Evolutionary conservation across 2,888 invertebrate species (phyloP), one percentile per base, ranked within the genome.

Genomic region (Drosophila imparisetae): DNA sequence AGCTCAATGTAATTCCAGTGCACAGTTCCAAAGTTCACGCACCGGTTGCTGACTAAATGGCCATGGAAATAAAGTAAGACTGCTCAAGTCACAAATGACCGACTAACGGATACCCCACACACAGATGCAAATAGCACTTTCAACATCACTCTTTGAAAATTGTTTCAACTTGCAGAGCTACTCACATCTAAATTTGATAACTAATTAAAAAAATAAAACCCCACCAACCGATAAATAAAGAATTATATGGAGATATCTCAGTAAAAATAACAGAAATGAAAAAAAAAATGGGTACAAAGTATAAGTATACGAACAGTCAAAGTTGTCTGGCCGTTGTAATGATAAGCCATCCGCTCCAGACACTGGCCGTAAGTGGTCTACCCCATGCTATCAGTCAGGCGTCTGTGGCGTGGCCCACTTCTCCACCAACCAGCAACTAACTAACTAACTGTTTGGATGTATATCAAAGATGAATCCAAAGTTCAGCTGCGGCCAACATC

Each of bases 21-120:
- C 58, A 32, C 40, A 48, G 54, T 65, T 65, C 62, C 76, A 77
- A 77, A 77, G 76, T 77, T 40, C 78, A 78, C 11, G 5, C 68
- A 64, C 58, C 72, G 58, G 36, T 36, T 49, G 72, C 53, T 63
- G 71, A 70, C 61, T 70, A 71, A 70, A 70, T 62, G 24, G 27
- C 45, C 42, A 52, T 29, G 67, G 60, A 36, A 48, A 48, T n/a
- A 10, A 32, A 40, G 48, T 21, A 52, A 38, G 34, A 48, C 30
- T n/a, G 13, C 11, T 27, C 13, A 4, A 55, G 36, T 29, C 27
- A n/a, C 10, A 27, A 36, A 15, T 59, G n/a, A n/a, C 11, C 38
- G 38, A 4, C 48, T 4, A 4, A n/a, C 29, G 8, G 8, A 57
- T 67, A 50, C 67, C 57, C 40, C 30, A 29, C 7, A 27, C 27